Percentiles rank a stretch among this genome's conserved stretches.
These are phyloP conservation scores for Lordiphosa clarofinis DNA, from an alignment of 1,140 invertebrate species.

Conservation along the genomic window DNA sequence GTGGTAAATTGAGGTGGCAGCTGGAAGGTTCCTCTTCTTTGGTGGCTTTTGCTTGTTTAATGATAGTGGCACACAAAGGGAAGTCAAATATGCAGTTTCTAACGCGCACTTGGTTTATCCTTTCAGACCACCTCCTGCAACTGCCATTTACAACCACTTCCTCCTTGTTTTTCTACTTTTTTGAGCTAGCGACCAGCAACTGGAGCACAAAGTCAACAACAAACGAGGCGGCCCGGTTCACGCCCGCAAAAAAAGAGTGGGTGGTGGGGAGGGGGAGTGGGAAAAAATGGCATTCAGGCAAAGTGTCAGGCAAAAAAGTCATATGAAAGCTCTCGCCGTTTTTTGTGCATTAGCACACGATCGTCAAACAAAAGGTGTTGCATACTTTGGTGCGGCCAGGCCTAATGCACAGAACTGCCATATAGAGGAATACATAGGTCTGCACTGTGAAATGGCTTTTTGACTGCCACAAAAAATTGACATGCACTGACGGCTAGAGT, in stretches of 20 bases:
- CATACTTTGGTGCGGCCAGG: slow-evolving; percentile 1
- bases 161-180: slow-evolving; percentile 2
- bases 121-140: neutral
- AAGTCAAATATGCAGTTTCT: slow-evolving; percentile 58
- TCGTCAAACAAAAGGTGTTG: slow-evolving; percentile 51
- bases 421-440: no score
- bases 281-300: slow-evolving; percentile 25
- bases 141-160: slow-evolving; percentile 17
- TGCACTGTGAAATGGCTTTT: no score
- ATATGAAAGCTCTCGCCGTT: slow-evolving; percentile 3
- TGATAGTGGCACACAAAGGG: slow-evolving; percentile 57
- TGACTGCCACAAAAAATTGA: no score
- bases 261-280: neutral
- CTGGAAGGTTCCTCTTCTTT: slow-evolving; percentile 30
- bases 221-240: slow-evolving; percentile 59
- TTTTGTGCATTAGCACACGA: slow-evolving; percentile 40
- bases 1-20: slow-evolving; percentile 22
- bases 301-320: slow-evolving; percentile 25
- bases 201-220: slow-evolving; percentile 73
- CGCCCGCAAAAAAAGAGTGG: slow-evolving; percentile 57
- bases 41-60: slow-evolving; percentile 60
- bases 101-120: slow-evolving; percentile 9
- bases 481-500: no score
- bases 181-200: slow-evolving; percentile 45
- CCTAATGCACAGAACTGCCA: no score